Evolutionary conservation across 2,888 invertebrate genomes (phyloP), one percentile per base, ranked within the genome.

Genomic region (Patella ulyssiponensis): DNA sequence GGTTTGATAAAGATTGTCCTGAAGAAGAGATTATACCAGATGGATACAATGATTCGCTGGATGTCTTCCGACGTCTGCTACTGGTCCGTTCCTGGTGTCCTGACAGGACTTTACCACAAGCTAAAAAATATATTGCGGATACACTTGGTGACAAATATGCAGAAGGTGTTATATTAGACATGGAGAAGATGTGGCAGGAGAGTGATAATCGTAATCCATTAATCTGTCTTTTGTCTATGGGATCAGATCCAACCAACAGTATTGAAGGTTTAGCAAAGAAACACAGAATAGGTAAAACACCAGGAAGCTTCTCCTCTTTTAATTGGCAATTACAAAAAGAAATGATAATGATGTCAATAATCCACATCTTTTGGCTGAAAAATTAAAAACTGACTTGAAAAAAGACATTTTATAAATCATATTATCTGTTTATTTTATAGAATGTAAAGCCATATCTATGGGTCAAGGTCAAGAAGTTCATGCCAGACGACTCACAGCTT

Each of bases 391-490:
- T 44, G 44, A 44, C 44, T 44, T 9, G 33, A 44, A 44, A 44
- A 44, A 44, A 44, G 9, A 44, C 44, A 44, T 44, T 44, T 44
- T 44, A 44, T 56, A 56, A 56, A 17, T n/a, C n/a, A n/a, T 56
- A 17, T 56, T 56, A 56, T 56, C 5, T 71, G 12, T 51, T 71
- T 53, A 79, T 1, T 75, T 81, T 80, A 20, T 85, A 91, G 91
- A 90, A 73, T 90, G 88, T 77, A 81, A 86, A 5, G 86, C 90
- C 74, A 91, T 92, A 77, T 92, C 92, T 52, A 92, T 92, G 92
- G 92, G 92, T 77, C 92, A 92, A 83, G 92, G 92, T 53, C 92
- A 92, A 82, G 92, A 92, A 75, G 89, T 92, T 0, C 92, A 92
- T 78, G 91, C 91, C 7, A 85, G 92, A 9, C 87, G 91, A 77